These are phyloP conservation scores for Heliconius cydno DNA, from an alignment of 2,888 invertebrate species.

Conservation along the genomic window DNA sequence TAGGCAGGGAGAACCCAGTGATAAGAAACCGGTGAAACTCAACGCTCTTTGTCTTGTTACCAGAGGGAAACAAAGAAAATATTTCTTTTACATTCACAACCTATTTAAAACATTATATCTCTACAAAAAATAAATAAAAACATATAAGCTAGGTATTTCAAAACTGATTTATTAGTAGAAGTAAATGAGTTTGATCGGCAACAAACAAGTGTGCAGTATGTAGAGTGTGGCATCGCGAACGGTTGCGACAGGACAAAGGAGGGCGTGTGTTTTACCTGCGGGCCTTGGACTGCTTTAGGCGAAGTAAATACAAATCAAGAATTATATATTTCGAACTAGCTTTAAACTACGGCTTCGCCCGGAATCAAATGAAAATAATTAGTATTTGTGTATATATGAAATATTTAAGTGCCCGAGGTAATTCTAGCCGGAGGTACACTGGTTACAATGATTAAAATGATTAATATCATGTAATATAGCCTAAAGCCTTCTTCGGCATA, in stretches of 20 bases:
- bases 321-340: too few species aligned
- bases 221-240: conserved; percentile 21
- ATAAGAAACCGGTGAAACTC: not conserved
- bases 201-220: conserved; percentile 18
- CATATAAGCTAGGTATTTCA: not conserved
- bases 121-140: not conserved
- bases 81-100: too few species aligned
- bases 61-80: too few species aligned
- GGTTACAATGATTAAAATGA: too few species aligned
- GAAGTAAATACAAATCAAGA: conserved; percentile 1
- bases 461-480: too few species aligned
- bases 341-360: too few species aligned
- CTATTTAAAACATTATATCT: not conserved
- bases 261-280: conserved; percentile 3
- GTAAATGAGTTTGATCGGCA: conserved; percentile 7
- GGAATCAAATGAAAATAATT: too few species aligned
- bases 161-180: not conserved
- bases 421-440: too few species aligned
- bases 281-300: conserved; percentile 16
- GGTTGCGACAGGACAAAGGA: conserved; percentile 9
- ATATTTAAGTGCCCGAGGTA: too few species aligned
- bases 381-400: too few species aligned
- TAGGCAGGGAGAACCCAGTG: not conserved
- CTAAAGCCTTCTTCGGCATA: too few species aligned
- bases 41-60: not conserved